Evolutionary conservation across 2,113 vertebrate genomes (phyloP).

Genomic region (Fregetta grallaria): DNA sequence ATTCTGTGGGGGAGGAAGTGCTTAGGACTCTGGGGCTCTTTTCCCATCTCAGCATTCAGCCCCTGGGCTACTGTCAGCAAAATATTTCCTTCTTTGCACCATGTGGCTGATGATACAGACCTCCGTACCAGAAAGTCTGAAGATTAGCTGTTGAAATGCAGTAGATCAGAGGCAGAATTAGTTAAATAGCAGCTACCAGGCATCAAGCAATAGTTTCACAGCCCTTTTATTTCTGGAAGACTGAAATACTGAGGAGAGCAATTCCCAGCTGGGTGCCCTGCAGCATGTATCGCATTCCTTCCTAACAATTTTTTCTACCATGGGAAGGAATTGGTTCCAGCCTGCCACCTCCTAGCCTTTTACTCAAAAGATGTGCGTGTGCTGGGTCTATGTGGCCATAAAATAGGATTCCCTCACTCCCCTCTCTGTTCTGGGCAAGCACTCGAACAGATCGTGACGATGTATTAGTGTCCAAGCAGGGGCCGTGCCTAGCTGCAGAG

Average conservation of each 20-base stretch:
- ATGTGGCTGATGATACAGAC: not conserved
- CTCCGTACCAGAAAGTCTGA: not conserved
- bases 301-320: not conserved
- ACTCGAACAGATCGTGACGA: fast-evolving
- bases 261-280: not conserved
- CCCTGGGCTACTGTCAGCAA: not conserved
- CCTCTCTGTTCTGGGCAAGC: not conserved
- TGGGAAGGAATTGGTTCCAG: not conserved
- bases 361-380: not conserved
- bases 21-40: not conserved
- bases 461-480: not conserved
- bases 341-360: not conserved
- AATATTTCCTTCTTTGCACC: not conserved
- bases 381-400: not conserved
- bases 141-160: not conserved
- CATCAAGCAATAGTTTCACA: not conserved
- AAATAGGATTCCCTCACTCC: not conserved
- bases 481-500: not conserved
- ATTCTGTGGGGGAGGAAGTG: not conserved
- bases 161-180: not conserved
- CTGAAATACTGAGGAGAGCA: not conserved
- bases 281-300: not conserved
- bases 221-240: not conserved
- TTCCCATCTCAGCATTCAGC: not conserved
- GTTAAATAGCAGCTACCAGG: not conserved